Evolutionary conservation across 1,140 invertebrate species (phyloP), one percentile per base, ranked within the genome.

Genomic region (Temnothorax nylanderi): DNA sequence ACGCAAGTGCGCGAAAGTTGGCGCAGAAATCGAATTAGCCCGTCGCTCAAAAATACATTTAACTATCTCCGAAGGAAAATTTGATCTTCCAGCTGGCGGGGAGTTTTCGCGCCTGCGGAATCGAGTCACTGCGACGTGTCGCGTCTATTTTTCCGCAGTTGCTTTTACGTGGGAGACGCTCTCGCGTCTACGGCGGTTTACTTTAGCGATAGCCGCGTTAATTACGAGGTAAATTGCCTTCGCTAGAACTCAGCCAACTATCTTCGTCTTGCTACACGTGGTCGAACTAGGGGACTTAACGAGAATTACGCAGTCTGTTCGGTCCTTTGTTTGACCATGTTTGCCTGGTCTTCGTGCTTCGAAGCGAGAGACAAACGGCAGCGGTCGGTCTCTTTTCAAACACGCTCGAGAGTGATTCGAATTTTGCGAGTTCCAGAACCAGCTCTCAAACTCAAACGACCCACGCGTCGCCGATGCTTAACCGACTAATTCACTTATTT

Each of bases 401-500:
- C 54, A 49, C 18, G 47, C 8, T 13, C 47, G 32, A 60, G 18
- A 41, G 37, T 47, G 67, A 84, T 32, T 82, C 51, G 41, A 74
- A 82, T 74, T 82, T 60, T 18, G 51, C 18, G 37, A 74, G 34
- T 44, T 82, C n/a, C 47, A 18, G 5, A 34, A 60, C n/a, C 3
- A 21, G 26, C 64, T 13, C 16, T 34, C 21, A 32, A 58, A 47
- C 13, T 26, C 26, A 26, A 26, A 26, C 41, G 37, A 1, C 32
- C 34, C 34, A 4, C 47, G 37, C 67, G 4, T 26, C 4, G n/a
- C 16, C 37, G 21, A 80, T 41, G 26, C 47, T 13, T 41, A 21
- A 49, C 18, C 10, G 16, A 74, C 69, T 74, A 60, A 84, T 74
- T 49, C 8, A 74, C 26, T 49, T 82, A 74, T 82, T 82, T 74